A percentile compares a stretch with the other conserved stretches of the same genome.
phyloP scores from a whole-genome alignment of 2,113 vertebrate genomes.

The Scophthalmus maximus region DNA sequence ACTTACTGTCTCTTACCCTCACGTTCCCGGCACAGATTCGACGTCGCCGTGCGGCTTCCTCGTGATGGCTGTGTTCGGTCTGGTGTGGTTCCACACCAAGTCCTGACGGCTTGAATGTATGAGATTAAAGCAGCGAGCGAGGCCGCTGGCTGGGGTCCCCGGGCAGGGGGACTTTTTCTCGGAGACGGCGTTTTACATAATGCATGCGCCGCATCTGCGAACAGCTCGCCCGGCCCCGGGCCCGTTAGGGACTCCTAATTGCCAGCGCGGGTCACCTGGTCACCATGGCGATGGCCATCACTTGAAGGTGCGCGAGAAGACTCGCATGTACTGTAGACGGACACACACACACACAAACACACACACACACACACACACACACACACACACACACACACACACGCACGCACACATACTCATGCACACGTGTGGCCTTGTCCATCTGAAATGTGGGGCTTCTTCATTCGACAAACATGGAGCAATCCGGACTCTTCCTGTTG shows the following conservation, averaged over 20 bases:
- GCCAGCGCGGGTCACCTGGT: slow-evolving; percentile 78
- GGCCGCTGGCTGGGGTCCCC: slow-evolving; percentile 29
- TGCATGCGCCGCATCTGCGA: slow-evolving; percentile 64
- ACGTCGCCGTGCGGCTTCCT: slow-evolving; percentile 33
- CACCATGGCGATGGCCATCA: slow-evolving; percentile 69
- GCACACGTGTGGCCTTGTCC: neutral
- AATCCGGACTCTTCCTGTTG: slow-evolving; percentile 5
- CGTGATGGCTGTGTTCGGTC: slow-evolving; percentile 37
- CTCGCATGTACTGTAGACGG: neutral
- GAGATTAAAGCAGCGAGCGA: slow-evolving; percentile 56
- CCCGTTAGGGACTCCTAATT: slow-evolving; percentile 76
- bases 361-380: neutral
- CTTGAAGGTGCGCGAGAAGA: slow-evolving; percentile 43
- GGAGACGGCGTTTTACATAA: slow-evolving; percentile 73
- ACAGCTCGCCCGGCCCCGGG: slow-evolving; percentile 29
- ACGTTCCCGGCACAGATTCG: neutral
- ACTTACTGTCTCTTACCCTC: slow-evolving; percentile 7
- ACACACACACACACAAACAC: neutral
- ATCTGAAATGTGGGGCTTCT: slow-evolving; percentile 31
- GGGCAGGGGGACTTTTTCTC: slow-evolving; percentile 54
- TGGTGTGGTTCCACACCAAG: slow-evolving; percentile 35
- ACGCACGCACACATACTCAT: neutral
- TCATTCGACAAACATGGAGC: slow-evolving; percentile 44
- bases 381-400: neutral
- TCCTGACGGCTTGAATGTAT: slow-evolving; percentile 57